Evolutionary conservation across 2,888 invertebrate species (phyloP), one percentile per base, ranked within the genome.

Genomic region (Melanargia galathea): DNA sequence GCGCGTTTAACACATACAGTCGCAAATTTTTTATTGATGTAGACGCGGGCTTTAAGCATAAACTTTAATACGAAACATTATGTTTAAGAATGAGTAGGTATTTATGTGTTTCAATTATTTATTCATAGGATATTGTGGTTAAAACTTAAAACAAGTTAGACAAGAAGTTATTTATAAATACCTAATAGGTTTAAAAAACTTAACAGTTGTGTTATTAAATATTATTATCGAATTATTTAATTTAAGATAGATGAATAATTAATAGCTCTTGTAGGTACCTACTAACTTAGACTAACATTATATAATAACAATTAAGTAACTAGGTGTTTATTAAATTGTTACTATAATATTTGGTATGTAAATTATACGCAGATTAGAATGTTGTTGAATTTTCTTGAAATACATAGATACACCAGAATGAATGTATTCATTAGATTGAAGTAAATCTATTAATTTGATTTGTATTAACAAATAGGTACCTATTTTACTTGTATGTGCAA

Each of bases 101-200:
- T 49, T 26, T 24, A 22, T 49, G 30, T 49, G 4, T 30, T 49
- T 30, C 10, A 16, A 40, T 40, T 40, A 51, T 30, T 48, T 33
- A 51, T 49, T 30, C 30, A 30, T 49, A 51, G 18, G 6, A 24
- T 51, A 18, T 51, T 33, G 16, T 51, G 51, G 16, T 43, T 10
- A 6, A 16, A n/a, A n/a, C n/a, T 2, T n/a, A 6, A 48, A 26
- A 16, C 1, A 3, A 10, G 45, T 45, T 45, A 18, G 5, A 26
- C 2, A n/a, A n/a, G n/a, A n/a, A n/a, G n/a, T n/a, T n/a, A n/a
- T n/a, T n/a, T n/a, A n/a, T n/a, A n/a, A n/a, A n/a, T n/a, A n/a
- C n/a, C n/a, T n/a, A n/a, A 43, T 18, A 43, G 18, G 16, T 43
- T 18, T 18, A 8, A 40, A 40, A 43, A 16, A 8, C 16, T 43